Percentiles rank a stretch among this genome's conserved stretches.
Conservation (phyloP, 1,140 invertebrate species). For the Samia ricini region DNA sequence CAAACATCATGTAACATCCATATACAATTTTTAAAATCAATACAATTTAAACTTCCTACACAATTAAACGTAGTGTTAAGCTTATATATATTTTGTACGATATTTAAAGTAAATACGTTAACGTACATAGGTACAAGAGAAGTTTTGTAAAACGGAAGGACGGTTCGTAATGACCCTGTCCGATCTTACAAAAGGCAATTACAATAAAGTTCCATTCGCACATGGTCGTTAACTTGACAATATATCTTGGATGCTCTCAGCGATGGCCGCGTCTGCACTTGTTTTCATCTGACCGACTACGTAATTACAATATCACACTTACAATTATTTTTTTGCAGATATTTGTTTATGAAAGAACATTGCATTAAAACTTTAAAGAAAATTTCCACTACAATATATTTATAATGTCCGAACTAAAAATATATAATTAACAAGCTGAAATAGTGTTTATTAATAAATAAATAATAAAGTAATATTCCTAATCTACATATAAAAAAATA, state of each 20-base stretch:
- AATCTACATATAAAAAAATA: too few relatives aligned
- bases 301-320: constrained; percentile 4
- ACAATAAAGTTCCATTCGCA: constrained; percentile 76
- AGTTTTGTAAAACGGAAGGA: constrained; percentile 51
- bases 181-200: constrained; percentile 77
- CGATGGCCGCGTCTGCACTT: constrained; percentile 47
- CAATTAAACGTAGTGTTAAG: not conserved
- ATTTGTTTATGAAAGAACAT: too few relatives aligned
- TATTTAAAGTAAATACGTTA: not conserved
- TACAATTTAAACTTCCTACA: constrained; percentile 22
- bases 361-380: too few relatives aligned
- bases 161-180: constrained; percentile 67
- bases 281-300: constrained; percentile 46
- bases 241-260: constrained; percentile 63
- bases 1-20: constrained; percentile 46
- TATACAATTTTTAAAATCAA: constrained; percentile 36
- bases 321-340: constrained; percentile 2
- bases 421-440: too few relatives aligned
- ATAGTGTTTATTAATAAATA: too few relatives aligned
- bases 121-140: constrained; percentile 28
- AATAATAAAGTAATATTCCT: too few relatives aligned
- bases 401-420: too few relatives aligned
- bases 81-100: not conserved
- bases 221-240: constrained; percentile 75
- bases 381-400: too few relatives aligned